These are phyloP conservation scores for Oxyteleia sp. DNA, from an alignment of 2,888 invertebrate genomes.

Conservation along the genomic window DNA sequence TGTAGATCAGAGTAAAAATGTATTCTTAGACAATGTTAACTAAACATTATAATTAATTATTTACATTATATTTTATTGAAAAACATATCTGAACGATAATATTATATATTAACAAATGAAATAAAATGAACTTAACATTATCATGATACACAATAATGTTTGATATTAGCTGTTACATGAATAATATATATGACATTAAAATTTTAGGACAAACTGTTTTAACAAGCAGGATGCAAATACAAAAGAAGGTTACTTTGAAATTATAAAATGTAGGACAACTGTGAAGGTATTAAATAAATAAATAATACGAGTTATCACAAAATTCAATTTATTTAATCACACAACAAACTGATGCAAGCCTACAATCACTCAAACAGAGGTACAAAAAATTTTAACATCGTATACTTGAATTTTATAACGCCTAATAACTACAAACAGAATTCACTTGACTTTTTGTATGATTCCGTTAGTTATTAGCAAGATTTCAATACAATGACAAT, in stretches of 20 bases:
- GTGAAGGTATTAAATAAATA: constrained; percentile 86
- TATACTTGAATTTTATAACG: constrained; percentile 6
- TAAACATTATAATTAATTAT: no score
- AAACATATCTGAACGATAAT: no score
- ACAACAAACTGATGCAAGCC: constrained; percentile 85
- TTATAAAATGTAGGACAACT: constrained; percentile 70
- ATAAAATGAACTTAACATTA: no score
- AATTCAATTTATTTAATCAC: constrained; percentile 87
- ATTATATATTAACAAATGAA: no score
- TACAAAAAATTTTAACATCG: constrained; percentile 44
- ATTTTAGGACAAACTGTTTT: constrained; percentile 37
- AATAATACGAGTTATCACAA: constrained; percentile 85
- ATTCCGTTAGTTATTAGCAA: constrained; percentile 48
- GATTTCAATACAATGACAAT: constrained; percentile 25
- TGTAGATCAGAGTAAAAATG: no score
- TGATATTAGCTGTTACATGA: constrained; percentile 11
- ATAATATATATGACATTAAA: not conserved
- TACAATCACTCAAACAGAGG: constrained; percentile 61
- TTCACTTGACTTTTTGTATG: no score
- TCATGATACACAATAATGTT: not conserved
- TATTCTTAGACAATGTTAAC: no score
- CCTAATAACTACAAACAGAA: constrained; percentile 9
- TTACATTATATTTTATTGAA: no score
- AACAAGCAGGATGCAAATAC: constrained; percentile 69
- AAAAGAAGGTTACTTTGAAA: constrained; percentile 54